Evolutionary conservation across 2,113 vertebrate species (phyloP).

Genomic region (Pyrgilauda ruficollis): DNA sequence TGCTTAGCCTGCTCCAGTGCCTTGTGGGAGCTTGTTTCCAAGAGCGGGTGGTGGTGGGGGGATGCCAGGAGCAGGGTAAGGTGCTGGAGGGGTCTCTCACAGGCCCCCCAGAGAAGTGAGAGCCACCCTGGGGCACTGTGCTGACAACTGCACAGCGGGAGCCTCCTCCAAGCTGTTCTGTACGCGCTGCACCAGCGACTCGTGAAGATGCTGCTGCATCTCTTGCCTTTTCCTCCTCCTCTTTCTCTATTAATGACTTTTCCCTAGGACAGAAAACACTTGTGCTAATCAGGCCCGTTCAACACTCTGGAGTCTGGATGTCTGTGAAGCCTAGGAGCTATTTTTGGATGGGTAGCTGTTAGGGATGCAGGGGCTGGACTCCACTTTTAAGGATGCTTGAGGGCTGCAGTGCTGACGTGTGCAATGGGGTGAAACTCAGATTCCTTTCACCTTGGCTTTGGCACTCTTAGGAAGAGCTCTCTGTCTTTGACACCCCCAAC

Average conservation of each 20-base stretch:
- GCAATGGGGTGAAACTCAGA: neutral
- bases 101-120: neutral
- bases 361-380: neutral
- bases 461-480: neutral
- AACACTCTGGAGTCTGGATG: neutral
- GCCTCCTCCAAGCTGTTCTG: neutral
- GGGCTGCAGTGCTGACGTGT: neutral
- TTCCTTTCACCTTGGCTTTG: conserved; percentile 37
- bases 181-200: neutral
- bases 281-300: neutral
- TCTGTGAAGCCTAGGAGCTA: neutral
- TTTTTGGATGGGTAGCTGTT: neutral
- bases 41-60: neutral
- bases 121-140: neutral
- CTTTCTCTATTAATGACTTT: neutral
- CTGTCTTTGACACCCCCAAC: neutral
- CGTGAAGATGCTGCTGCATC: neutral
- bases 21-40: neutral
- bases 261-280: neutral
- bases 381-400: neutral
- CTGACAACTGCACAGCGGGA: conserved; percentile 3
- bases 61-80: neutral
- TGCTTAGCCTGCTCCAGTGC: neutral
- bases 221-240: conserved; percentile 6
- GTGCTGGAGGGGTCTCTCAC: neutral